Evolutionary conservation across 2,888 invertebrate species (phyloP).

Genomic region (Patella ulyssiponensis): DNA sequence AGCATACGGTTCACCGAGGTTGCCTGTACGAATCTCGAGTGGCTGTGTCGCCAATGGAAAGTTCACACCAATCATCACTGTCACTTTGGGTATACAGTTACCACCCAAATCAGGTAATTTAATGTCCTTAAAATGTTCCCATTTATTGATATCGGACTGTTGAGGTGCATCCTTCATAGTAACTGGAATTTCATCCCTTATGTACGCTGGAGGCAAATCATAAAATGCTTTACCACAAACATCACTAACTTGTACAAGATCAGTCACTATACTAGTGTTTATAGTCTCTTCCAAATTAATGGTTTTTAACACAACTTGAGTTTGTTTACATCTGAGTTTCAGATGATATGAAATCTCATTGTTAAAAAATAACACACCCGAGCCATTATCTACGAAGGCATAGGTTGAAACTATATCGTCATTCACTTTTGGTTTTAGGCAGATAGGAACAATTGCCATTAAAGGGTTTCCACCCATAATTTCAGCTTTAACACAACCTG

Average conservation of each 20-base stretch:
- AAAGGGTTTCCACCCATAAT: neutral
- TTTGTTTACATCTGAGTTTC: neutral
- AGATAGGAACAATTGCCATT: slow-evolving; percentile 1
- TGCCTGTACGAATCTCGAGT: neutral
- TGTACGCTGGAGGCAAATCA: neutral
- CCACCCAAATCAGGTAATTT: neutral
- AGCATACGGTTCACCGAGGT: slow-evolving; percentile 27
- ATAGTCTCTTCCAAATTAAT: neutral
- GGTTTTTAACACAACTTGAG: neutral
- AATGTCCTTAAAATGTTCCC: slow-evolving; percentile 6
- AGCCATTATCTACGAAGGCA: slow-evolving; percentile 1
- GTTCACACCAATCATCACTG: slow-evolving; percentile 10
- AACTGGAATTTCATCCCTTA: neutral
- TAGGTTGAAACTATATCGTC: neutral
- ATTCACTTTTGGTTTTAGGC: neutral
- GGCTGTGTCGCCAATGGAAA: slow-evolving; percentile 8
- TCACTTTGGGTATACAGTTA: neutral
- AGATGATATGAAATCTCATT: neutral
- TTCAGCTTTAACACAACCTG: slow-evolving; percentile 1
- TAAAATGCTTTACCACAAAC: neutral
- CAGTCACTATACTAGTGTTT: neutral
- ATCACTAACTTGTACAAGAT: neutral
- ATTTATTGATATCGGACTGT: slow-evolving; percentile 12
- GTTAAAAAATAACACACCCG: neutral
- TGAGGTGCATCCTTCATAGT: neutral